Evolutionary conservation across 2,113 vertebrate species (phyloP).

Genomic region (Acrocephalus kingi): DNA sequence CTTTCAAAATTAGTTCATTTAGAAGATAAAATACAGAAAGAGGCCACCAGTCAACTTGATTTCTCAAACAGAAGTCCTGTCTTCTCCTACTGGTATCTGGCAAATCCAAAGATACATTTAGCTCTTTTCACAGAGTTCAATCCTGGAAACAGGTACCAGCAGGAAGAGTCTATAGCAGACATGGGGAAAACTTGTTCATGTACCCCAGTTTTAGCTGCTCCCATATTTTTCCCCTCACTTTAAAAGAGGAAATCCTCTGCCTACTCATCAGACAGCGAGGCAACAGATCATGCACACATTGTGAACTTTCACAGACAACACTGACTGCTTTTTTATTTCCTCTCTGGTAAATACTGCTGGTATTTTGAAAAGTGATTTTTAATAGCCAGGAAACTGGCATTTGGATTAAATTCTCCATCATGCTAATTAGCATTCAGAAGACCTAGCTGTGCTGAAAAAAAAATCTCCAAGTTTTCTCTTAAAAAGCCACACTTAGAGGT

Average conservation of each 20-base stretch:
- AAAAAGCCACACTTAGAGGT: neutral
- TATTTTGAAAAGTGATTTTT: neutral
- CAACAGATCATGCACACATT: neutral
- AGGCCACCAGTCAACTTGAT: neutral
- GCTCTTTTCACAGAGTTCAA: neutral
- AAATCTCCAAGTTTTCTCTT: neutral
- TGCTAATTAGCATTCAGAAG: neutral
- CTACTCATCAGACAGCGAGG: neutral
- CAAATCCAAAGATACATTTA: neutral
- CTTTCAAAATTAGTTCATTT: neutral
- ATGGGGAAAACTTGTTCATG: accelerated
- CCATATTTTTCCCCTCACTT: neutral
- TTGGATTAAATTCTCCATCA: neutral
- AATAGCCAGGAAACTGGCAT: neutral
- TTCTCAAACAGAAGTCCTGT: neutral
- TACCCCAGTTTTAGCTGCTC: neutral
- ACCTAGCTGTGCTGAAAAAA: neutral
- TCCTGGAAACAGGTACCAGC: neutral
- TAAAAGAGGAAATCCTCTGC: neutral
- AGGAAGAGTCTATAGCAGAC: neutral
- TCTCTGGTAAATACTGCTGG: neutral
- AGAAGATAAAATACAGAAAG: neutral
- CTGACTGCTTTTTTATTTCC: neutral
- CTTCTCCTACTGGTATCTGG: neutral
- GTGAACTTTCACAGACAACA: neutral